Conservation (phyloP, 2,113 vertebrate species). For the Trematomus loennbergii region DNA sequence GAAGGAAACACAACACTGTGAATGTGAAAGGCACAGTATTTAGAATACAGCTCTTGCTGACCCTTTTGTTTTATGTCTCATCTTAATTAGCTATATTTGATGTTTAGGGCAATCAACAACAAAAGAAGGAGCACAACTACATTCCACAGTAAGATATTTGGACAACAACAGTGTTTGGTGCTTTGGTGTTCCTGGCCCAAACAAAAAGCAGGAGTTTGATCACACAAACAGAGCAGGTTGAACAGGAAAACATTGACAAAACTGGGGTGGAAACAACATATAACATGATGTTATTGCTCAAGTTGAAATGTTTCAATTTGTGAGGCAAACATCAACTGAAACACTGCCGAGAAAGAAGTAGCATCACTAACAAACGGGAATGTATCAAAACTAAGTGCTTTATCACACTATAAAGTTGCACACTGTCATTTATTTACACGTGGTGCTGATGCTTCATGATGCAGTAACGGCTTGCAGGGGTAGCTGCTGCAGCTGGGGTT, state of each 20-base stretch:
- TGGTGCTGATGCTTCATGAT: not conserved
- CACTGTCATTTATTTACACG: not conserved
- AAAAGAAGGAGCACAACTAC: not conserved
- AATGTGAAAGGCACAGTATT: conserved; percentile 5
- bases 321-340: not conserved
- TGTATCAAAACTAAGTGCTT: not conserved
- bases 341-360: not conserved
- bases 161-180: conserved; percentile 3
- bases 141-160: not conserved
- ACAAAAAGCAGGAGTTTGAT: conserved; percentile 7
- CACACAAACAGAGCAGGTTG: not conserved
- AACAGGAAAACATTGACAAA: not conserved
- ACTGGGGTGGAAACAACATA: not conserved
- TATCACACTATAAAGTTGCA: not conserved
- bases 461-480: not conserved
- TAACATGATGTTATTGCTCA: not conserved
- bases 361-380: not conserved
- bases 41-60: conserved; percentile 2
- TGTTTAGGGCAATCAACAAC: not conserved
- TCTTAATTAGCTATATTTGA: conserved; percentile 1
- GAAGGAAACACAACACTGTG: conserved; percentile 33
- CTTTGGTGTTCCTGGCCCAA: not conserved
- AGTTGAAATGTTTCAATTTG: conserved; percentile 12
- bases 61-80: not conserved
- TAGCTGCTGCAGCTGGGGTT: not conserved